These are phyloP conservation scores for Drosophila pegasa DNA, from an alignment of 2,888 invertebrate species.

Conservation along the genomic window DNA sequence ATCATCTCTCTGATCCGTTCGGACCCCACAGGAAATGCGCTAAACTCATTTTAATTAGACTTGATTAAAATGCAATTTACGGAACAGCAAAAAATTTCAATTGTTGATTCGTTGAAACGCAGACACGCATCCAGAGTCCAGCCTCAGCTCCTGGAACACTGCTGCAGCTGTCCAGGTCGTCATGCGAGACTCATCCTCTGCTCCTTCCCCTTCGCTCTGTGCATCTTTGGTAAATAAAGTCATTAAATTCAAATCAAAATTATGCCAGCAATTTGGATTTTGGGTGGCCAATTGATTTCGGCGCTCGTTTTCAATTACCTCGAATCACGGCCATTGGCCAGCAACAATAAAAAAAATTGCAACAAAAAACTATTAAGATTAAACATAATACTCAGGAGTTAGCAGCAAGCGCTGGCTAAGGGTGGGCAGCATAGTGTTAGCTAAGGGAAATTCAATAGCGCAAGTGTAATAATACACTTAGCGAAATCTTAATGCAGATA, in stretches of 20 bases:
- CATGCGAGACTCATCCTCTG: background rate
- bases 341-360: constrained; percentile 34
- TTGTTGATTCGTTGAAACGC: constrained; percentile 23
- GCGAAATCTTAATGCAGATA: background rate
- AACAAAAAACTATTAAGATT: constrained; percentile 18
- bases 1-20: constrained; percentile 2
- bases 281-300: constrained; percentile 66
- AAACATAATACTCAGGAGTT: constrained; percentile 32
- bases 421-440: background rate
- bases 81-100: constrained; percentile 49
- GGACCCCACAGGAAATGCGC: constrained; percentile 68
- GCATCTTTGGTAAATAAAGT: constrained; percentile 62
- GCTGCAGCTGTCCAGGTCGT: constrained; percentile 18
- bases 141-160: constrained; percentile 12
- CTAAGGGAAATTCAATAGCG: constrained; percentile 34
- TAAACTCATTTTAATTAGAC: constrained; percentile 80
- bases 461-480: constrained; percentile 18
- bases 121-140: constrained; percentile 33
- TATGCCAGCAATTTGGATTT: constrained; percentile 68
- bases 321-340: constrained; percentile 33
- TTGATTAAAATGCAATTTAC: constrained; percentile 80
- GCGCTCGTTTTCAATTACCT: constrained; percentile 62
- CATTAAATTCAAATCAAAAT: constrained; percentile 80
- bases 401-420: background rate
- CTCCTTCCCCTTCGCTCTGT: background rate